Evolutionary conservation across 1,140 invertebrate species (phyloP).

Genomic region (Delia radicum): DNA sequence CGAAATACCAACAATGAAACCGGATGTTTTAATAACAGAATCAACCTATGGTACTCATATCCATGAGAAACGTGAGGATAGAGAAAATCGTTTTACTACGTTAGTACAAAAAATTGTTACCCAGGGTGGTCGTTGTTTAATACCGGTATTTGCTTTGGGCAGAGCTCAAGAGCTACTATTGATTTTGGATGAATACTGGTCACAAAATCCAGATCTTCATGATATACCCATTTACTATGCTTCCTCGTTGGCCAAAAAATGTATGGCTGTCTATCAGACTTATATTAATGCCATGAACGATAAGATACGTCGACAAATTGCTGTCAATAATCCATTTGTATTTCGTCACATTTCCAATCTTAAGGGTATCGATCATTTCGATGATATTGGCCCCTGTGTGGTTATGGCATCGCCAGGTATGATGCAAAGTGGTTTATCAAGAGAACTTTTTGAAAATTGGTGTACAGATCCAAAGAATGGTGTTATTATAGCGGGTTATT

Average conservation of each 20-base stretch:
- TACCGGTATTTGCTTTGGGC: constrained; percentile 98
- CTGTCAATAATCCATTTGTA: constrained; percentile 98
- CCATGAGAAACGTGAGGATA: constrained; percentile 95
- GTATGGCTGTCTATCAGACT: constrained; percentile 99
- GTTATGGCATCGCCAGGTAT: constrained; percentile 99
- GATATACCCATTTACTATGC: constrained; percentile 99
- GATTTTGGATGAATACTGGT: constrained; percentile 98
- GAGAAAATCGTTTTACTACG: constrained; percentile 92
- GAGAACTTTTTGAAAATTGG: constrained; percentile 98
- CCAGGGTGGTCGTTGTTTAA: constrained; percentile 94
- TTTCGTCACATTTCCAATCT: constrained; percentile 99
- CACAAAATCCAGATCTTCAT: constrained; percentile 95
- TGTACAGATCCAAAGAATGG: constrained; percentile 98
- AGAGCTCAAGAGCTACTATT: constrained; percentile 95
- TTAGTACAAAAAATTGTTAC: constrained; percentile 95
- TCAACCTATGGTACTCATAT: constrained; percentile 99
- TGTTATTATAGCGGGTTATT: constrained; percentile 97
- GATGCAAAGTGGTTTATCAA: constrained; percentile 98
- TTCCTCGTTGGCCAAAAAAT: constrained; percentile 98
- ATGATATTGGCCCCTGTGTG: constrained; percentile 98
- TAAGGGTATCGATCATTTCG: constrained; percentile 99
- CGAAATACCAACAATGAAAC: constrained; percentile 93
- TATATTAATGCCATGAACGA: constrained; percentile 99
- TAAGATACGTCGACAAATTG: constrained; percentile 91
- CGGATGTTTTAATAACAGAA: constrained; percentile 97